Conservation (phyloP, 2,797 vertebrate species). For the Gymnopithys bicolor region DNA sequence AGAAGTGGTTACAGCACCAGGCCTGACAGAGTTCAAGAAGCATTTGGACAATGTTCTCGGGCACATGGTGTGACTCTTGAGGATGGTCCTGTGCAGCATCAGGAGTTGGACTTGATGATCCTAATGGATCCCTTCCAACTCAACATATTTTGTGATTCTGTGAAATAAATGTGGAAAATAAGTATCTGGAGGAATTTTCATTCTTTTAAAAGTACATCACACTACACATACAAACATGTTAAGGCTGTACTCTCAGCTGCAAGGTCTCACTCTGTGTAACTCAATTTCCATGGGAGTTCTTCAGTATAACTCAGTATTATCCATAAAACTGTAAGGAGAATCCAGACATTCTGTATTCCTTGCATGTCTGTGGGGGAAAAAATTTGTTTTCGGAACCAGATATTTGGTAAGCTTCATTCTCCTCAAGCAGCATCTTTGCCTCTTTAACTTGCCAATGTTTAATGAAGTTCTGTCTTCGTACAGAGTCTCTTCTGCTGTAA, state of each 20-base stretch:
- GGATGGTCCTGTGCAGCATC: not conserved
- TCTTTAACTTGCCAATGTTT: not conserved
- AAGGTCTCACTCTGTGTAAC: not conserved
- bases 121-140: not conserved
- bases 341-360: not conserved
- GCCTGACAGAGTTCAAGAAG: not conserved
- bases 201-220: not conserved
- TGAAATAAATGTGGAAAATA: not conserved
- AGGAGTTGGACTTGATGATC: not conserved
- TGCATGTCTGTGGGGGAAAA: not conserved
- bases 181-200: not conserved
- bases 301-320: not conserved
- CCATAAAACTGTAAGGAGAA: not conserved
- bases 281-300: not conserved
- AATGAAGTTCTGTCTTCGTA: not conserved
- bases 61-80: not conserved
- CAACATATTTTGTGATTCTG: not conserved
- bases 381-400: not conserved
- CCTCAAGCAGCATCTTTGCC: not conserved
- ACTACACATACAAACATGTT: not conserved
- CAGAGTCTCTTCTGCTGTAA: not conserved
- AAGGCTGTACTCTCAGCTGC: not conserved
- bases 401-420: not conserved
- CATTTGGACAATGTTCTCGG: accelerated
- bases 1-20: not conserved